Percentiles rank a stretch among this genome's conserved stretches.
These are phyloP conservation scores for Elachura formosa DNA, from an alignment of 2,113 vertebrate genomes.

Conservation along the genomic window DNA sequence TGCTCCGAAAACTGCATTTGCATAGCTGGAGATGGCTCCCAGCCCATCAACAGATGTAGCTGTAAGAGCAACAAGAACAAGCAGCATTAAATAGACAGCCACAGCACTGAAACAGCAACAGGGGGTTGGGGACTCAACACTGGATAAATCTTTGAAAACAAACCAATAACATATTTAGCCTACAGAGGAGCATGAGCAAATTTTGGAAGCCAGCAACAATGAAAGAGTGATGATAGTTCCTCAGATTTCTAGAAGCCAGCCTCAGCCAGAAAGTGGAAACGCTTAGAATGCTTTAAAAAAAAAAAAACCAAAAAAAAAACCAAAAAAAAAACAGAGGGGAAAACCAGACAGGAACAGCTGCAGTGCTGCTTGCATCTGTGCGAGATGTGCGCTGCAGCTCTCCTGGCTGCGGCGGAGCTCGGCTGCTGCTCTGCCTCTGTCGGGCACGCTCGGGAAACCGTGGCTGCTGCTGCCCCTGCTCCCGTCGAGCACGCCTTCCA, in stretches of 20 bases:
- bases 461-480: no score
- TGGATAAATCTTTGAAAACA: neutral
- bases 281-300: neutral
- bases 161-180: neutral
- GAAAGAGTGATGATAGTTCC: neutral
- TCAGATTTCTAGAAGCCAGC: neutral
- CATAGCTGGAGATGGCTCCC: neutral
- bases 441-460: no score
- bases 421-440: no score
- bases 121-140: fast-evolving
- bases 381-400: neutral
- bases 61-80: neutral
- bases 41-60: neutral
- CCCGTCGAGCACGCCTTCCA: no score
- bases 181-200: neutral
- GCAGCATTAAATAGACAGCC: neutral
- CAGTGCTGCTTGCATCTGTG: neutral
- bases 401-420: no score
- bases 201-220: neutral
- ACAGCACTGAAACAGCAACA: neutral
- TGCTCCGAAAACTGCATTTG: neutral
- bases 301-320: neutral
- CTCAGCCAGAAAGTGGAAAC: neutral
- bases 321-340: no score
- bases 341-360: neutral